These are phyloP conservation scores for Orchestia grillus DNA, from an alignment of 1,140 invertebrate species.

Conservation along the genomic window DNA sequence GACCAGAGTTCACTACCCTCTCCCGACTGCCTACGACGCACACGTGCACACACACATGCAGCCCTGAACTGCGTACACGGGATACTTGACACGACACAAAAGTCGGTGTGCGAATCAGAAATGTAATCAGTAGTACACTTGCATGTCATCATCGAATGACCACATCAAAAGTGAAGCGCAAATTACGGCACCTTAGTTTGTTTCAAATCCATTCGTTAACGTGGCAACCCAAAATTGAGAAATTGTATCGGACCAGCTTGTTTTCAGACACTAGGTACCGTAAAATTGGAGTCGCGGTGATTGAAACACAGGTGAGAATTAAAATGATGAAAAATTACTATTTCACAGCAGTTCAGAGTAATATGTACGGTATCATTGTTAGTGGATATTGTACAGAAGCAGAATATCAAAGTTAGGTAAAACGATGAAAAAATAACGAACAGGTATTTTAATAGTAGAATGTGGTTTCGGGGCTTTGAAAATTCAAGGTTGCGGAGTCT, in stretches of 20 bases:
- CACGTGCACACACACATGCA: not conserved
- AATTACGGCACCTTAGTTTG: not conserved
- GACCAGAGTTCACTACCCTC: constrained; percentile 51
- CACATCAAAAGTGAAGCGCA: not conserved
- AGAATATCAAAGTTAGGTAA: not conserved
- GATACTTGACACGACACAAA: not conserved
- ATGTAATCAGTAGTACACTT: not conserved
- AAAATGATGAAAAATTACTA: not conserved
- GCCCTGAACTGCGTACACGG: not conserved
- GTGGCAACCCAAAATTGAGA: no score
- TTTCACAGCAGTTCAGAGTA: not conserved
- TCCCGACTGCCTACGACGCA: not conserved
- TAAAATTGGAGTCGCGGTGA: not conserved
- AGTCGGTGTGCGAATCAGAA: not conserved
- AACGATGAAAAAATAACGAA: not conserved
- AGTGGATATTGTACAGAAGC: not conserved
- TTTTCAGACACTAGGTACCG: no score
- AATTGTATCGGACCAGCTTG: no score
- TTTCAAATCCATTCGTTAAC: no score
- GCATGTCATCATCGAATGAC: not conserved
- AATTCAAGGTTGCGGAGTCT: not conserved
- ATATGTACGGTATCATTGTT: not conserved
- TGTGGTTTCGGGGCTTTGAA: not conserved
- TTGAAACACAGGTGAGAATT: not conserved
- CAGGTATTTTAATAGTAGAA: not conserved